Conservation (phyloP, 1,140 invertebrate species). For the Drosophila kurseongensis region DNA sequence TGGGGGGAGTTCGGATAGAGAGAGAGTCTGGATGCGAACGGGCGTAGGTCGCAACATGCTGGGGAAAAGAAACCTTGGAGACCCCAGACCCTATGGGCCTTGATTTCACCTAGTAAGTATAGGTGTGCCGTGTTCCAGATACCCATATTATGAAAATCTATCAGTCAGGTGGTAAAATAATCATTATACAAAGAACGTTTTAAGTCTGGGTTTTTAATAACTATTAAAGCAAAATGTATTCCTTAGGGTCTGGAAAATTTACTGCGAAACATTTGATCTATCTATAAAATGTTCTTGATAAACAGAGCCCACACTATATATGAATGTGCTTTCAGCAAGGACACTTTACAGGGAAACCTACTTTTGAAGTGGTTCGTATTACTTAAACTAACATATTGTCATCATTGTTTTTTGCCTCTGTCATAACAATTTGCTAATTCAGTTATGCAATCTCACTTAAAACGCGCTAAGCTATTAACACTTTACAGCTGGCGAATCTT, state of each 20-base stretch:
- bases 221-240: no score
- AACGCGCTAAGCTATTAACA: conserved; percentile 49
- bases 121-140: conserved; percentile 23
- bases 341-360: no score
- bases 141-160: background rate
- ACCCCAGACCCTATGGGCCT: conserved; percentile 23
- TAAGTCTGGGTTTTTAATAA: no score
- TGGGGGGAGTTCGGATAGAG: conserved; percentile 4
- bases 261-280: no score
- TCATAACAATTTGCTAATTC: conserved; percentile 35
- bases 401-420: conserved; percentile 9
- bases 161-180: no score
- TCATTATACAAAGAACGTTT: no score
- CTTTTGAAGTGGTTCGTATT: background rate
- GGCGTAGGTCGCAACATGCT: conserved; percentile 28
- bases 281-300: no score
- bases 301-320: conserved; percentile 1
- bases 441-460: conserved; percentile 36
- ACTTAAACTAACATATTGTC: conserved; percentile 2
- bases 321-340: background rate
- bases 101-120: conserved; percentile 39
- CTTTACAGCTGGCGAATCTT: conserved; percentile 37
- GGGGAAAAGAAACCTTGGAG: conserved; percentile 18
- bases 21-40: conserved; percentile 16
- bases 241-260: no score